These are phyloP conservation scores for Tetragonisca angustula DNA, from an alignment of 2,888 invertebrate species.

Conservation along the genomic window DNA sequence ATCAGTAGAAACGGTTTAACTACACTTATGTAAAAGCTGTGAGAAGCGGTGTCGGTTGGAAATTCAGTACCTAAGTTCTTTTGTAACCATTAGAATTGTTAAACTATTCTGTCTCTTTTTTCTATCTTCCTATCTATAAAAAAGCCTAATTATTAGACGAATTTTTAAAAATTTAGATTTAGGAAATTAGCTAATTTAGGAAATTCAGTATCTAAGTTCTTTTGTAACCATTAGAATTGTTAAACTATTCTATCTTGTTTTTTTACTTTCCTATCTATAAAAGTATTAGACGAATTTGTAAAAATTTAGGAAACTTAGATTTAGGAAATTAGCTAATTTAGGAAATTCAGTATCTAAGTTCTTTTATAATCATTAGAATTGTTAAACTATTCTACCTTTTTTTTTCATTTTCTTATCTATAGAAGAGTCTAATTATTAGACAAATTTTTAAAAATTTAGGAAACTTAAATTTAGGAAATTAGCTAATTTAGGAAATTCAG, in stretches of 20 bases:
- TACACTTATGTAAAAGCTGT: constrained; percentile 14
- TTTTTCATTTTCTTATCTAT: neutral
- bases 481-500: neutral
- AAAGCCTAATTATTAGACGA: neutral
- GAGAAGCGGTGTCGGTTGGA: constrained; percentile 22
- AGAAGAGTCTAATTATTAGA: neutral
- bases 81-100: constrained; percentile 16
- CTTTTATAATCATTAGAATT: constrained; percentile 13
- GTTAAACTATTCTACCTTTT: constrained; percentile 5
- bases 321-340: no score
- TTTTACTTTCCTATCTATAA: no score
- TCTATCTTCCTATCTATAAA: neutral
- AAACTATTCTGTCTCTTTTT: neutral
- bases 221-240: no score
- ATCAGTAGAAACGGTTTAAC: constrained; percentile 19
- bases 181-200: no score
- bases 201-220: no score
- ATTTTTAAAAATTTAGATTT: no score
- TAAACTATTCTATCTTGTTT: no score
- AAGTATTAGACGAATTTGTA: no score
- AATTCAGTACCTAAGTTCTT: constrained; percentile 4
- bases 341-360: neutral
- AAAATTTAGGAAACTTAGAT: no score
- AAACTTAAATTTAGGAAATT: no score
- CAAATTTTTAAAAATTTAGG: no score